Percentiles rank a stretch among this genome's conserved stretches.
phyloP scores from a whole-genome alignment of 2,888 invertebrate genomes.

The Camptogramma bilineatum region DNA sequence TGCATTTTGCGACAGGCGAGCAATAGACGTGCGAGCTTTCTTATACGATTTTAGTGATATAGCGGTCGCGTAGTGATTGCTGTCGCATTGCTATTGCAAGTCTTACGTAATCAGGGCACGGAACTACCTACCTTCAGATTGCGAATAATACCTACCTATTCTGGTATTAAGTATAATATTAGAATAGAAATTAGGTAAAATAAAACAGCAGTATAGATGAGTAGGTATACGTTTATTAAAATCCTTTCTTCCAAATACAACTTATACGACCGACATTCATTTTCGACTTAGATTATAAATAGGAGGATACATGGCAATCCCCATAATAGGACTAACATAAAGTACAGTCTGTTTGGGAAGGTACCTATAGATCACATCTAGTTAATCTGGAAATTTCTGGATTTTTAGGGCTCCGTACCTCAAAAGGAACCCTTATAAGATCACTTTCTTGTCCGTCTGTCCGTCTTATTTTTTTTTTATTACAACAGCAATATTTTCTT shows the following conservation, averaged over 20 bases:
- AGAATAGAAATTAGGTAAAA: not conserved
- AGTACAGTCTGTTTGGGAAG: not conserved
- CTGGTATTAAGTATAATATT: not conserved
- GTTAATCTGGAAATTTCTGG: not conserved
- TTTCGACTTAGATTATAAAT: constrained; percentile 3
- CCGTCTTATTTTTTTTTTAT: too few species aligned
- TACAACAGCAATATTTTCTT: too few species aligned
- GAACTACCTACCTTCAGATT: too few species aligned
- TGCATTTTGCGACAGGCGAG: too few species aligned
- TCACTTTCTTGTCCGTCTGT: too few species aligned
- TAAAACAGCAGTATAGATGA: constrained; percentile 50
- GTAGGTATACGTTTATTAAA: constrained; percentile 71
- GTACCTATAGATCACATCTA: not conserved
- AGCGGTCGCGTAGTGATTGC: too few species aligned
- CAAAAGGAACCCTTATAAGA: too few species aligned
- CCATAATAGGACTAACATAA: not conserved
- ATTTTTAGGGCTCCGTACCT: too few species aligned
- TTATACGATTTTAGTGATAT: too few species aligned
- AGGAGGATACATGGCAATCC: constrained; percentile 4
- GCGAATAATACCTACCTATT: not conserved
- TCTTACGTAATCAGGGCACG: too few species aligned
- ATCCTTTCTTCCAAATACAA: constrained; percentile 47
- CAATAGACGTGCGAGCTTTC: too few species aligned
- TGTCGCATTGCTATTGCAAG: too few species aligned
- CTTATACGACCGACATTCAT: not conserved